These are phyloP conservation scores for Gallirallus australis DNA, from an alignment of 2,797 vertebrate genomes.

Conservation along the genomic window DNA sequence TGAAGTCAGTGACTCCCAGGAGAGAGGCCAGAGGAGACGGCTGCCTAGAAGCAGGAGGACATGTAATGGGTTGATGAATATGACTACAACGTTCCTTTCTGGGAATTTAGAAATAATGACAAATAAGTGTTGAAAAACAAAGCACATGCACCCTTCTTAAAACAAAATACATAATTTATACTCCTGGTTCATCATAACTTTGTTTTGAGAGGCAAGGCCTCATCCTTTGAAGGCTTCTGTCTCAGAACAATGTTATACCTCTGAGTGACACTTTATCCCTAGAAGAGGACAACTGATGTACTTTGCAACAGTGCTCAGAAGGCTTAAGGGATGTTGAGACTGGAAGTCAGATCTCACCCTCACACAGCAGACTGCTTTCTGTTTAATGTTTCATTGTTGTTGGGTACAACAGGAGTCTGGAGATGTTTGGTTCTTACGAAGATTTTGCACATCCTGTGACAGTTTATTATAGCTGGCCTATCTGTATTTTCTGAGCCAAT, in stretches of 20 bases:
- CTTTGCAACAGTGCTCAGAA: background rate
- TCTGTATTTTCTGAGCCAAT: slow-evolving; percentile 21
- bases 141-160: background rate
- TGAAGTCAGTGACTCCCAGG: background rate
- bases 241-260: background rate
- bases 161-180: background rate
- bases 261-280: background rate
- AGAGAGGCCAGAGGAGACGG: background rate
- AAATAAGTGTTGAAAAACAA: background rate
- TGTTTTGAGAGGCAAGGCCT: background rate
- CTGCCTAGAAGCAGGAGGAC: background rate
- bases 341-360: background rate
- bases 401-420: background rate
- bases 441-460: background rate
- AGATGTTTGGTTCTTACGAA: background rate
- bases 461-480: background rate
- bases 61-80: background rate
- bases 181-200: background rate
- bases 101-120: background rate
- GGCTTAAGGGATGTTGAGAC: background rate
- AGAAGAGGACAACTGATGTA: background rate
- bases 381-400: background rate
- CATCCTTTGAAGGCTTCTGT: background rate
- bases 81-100: background rate
- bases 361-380: background rate